Conservation (phyloP, 2,113 vertebrate species). For the Cynocephalus volans region DNA sequence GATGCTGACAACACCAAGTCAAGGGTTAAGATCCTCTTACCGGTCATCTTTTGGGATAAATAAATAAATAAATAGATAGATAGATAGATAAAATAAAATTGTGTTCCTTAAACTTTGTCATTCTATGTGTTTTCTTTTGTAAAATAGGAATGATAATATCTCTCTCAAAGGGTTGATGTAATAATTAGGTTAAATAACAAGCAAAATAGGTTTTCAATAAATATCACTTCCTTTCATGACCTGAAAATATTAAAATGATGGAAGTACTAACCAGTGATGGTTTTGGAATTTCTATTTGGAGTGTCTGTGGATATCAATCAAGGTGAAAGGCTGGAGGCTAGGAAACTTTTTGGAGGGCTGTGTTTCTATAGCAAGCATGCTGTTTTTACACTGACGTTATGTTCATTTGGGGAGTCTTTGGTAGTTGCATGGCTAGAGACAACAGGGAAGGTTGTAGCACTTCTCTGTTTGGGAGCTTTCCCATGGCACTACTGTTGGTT, state of each 20-base stretch:
- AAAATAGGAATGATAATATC: background rate
- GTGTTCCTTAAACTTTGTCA: background rate
- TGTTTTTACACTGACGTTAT: background rate
- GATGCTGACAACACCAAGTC: too few relatives aligned
- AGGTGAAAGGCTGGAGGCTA: background rate
- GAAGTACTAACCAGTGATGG: background rate
- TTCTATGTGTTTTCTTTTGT: background rate
- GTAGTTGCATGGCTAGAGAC: background rate
- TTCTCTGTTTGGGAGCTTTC: background rate
- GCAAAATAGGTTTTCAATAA: background rate
- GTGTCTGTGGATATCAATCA: background rate
- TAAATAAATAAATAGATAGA: too few relatives aligned
- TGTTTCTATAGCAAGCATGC: background rate
- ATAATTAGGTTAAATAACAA: constrained; percentile 28
- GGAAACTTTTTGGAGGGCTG: background rate
- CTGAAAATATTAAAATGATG: constrained; percentile 6
- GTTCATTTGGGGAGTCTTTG: background rate
- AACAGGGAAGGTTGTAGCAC: background rate
- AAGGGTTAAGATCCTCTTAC: too few relatives aligned
- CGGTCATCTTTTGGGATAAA: too few relatives aligned
- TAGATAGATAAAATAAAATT: too few relatives aligned
- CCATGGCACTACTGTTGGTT: background rate
- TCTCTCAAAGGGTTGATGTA: background rate
- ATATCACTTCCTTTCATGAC: background rate
- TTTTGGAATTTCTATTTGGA: background rate